Percentiles rank a stretch among this genome's conserved stretches.
phyloP scores from a whole-genome alignment of 1,140 invertebrate genomes.

The Temnothorax curvispinosus region DNA sequence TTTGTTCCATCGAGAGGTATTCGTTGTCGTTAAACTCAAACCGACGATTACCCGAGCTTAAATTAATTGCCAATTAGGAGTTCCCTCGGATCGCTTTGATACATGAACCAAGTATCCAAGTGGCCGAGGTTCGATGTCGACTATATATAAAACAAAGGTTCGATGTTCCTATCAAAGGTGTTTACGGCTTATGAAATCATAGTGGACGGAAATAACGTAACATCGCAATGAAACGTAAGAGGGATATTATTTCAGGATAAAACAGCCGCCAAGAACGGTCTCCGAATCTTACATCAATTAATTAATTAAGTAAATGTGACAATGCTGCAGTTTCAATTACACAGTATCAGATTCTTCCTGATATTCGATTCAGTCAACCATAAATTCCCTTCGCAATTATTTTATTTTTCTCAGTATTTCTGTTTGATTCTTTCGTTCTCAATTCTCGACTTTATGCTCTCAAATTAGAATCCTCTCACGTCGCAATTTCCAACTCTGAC shows the following conservation, averaged over 20 bases:
- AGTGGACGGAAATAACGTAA: slow-evolving; percentile 45
- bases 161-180: slow-evolving; percentile 60
- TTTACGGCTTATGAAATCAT: slow-evolving; percentile 60
- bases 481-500: neutral
- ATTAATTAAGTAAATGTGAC: neutral
- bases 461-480: neutral
- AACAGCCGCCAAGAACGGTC: neutral
- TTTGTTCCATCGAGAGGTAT: neutral
- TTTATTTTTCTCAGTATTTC: neutral
- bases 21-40: slow-evolving; percentile 17
- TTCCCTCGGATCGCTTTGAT: slow-evolving; percentile 16
- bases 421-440: neutral
- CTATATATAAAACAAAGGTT: slow-evolving; percentile 66
- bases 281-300: slow-evolving; percentile 7
- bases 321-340: neutral
- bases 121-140: slow-evolving; percentile 14
- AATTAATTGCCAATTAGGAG: slow-evolving; percentile 73
- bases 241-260: slow-evolving; percentile 17
- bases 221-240: slow-evolving; percentile 28
- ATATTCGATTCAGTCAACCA: neutral
- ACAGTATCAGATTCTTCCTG: neutral
- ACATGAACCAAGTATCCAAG: neutral
- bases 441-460: neutral
- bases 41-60: slow-evolving; percentile 65
- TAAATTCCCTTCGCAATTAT: neutral